phyloP scores from a whole-genome alignment of 2,797 vertebrate genomes.

The Acanthornis magna region DNA sequence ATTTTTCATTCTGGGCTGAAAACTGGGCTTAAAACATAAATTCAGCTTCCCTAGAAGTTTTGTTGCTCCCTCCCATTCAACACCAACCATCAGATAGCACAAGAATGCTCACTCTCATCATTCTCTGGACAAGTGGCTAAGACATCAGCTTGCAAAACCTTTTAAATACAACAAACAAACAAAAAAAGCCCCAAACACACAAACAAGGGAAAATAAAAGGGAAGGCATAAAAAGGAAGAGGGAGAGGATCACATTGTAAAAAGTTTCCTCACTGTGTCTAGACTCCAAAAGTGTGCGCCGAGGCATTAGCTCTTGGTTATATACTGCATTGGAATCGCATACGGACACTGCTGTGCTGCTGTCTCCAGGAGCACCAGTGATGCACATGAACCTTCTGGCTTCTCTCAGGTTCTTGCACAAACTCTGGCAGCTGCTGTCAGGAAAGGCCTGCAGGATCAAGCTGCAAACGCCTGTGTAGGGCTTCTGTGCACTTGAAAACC shows the following conservation, averaged over 20 bases:
- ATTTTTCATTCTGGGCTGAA: not conserved
- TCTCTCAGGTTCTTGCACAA: not conserved
- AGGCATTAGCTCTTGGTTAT: not conserved
- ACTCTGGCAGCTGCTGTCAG: not conserved
- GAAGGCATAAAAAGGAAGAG: fast-evolving
- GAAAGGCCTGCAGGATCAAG: not conserved
- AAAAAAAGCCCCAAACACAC: not conserved
- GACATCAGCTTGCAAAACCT: not conserved
- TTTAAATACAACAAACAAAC: not conserved
- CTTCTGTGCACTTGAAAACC: not conserved
- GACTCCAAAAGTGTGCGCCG: not conserved
- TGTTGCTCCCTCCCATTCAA: not conserved
- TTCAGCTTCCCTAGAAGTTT: not conserved
- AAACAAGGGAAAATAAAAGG: fast-evolving
- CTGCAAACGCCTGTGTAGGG: not conserved
- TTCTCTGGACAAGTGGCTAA: not conserved
- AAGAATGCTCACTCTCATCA: not conserved
- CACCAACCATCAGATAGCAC: not conserved
- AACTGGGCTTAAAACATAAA: not conserved
- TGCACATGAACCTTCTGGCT: not conserved
- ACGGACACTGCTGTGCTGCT: not conserved
- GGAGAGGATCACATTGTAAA: not conserved
- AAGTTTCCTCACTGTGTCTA: not conserved
- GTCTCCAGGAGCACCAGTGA: not conserved
- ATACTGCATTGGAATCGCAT: fast-evolving